Evolutionary conservation across 1,140 invertebrate genomes (phyloP).

Genomic region (Meloidogyne floridensis): DNA sequence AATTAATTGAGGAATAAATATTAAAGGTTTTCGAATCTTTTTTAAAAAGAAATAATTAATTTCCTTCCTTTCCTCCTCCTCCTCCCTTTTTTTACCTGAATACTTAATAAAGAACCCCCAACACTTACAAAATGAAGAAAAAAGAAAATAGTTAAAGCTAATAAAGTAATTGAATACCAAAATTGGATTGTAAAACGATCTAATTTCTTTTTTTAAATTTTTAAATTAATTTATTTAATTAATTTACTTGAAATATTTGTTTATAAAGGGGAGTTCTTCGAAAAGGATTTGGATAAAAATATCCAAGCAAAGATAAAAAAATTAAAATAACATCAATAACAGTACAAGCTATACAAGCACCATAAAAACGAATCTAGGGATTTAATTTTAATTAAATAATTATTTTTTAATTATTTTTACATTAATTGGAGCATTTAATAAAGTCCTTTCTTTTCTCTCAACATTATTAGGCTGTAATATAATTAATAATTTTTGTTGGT

Average conservation of each 20-base stretch:
- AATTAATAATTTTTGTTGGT: background rate
- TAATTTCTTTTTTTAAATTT: background rate
- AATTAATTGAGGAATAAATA: slow-evolving; percentile 20
- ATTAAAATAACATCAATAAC: slow-evolving; percentile 21
- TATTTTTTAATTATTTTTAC: background rate
- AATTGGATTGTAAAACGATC: slow-evolving; percentile 10
- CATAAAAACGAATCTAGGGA: slow-evolving; percentile 10
- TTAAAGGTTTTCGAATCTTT: background rate
- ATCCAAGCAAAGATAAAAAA: slow-evolving; percentile 2
- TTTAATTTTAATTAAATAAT: background rate
- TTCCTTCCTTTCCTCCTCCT: too few species aligned
- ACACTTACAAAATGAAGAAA: slow-evolving; percentile 44
- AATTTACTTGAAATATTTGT: slow-evolving; percentile 23
- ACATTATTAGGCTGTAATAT: background rate
- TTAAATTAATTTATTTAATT: background rate
- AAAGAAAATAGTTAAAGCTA: slow-evolving; percentile 40
- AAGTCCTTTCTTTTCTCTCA: slow-evolving; percentile 9
- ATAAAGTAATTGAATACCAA: slow-evolving; percentile 29
- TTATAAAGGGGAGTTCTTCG: slow-evolving; percentile 21
- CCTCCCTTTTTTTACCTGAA: slow-evolving; percentile 32
- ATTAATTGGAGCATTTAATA: slow-evolving; percentile 9
- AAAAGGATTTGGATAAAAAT: slow-evolving; percentile 29
- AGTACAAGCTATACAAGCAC: slow-evolving; percentile 24
- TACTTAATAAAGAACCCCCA: slow-evolving; percentile 37
- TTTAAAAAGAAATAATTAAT: too few species aligned